Percentiles rank a stretch among this genome's conserved stretches.
Evolutionary conservation across 2,113 vertebrate genomes (phyloP).

Genomic region (Platysternon megacephalum): DNA sequence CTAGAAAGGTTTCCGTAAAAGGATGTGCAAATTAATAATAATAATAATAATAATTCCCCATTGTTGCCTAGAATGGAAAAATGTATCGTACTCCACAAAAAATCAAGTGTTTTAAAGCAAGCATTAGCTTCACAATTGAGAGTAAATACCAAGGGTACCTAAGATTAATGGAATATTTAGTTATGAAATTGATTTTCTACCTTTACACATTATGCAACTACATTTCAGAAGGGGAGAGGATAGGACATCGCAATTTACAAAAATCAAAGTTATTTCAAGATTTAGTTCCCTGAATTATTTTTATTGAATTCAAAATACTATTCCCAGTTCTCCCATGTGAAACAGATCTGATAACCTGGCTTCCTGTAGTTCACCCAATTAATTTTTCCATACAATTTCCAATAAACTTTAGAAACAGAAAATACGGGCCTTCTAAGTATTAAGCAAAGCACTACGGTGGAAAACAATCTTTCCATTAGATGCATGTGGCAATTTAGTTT

Average conservation of each 20-base stretch:
- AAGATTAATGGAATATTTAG: background rate
- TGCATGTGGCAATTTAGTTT: background rate
- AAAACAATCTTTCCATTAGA: background rate
- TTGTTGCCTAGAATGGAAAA: background rate
- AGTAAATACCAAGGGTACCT: background rate
- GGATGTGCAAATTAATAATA: background rate
- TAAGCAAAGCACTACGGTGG: accelerated
- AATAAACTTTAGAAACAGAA: background rate
- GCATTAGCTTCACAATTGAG: accelerated
- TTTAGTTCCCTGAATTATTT: background rate
- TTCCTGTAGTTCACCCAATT: background rate
- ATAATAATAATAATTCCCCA: background rate
- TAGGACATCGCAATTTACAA: background rate
- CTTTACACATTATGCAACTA: background rate
- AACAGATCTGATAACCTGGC: background rate
- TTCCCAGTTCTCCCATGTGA: background rate
- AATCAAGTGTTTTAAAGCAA: background rate
- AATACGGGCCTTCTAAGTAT: background rate
- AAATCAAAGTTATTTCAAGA: background rate
- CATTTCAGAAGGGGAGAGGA: background rate
- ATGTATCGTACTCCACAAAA: background rate
- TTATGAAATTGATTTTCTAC: background rate
- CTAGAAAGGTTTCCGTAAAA: background rate
- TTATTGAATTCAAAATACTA: background rate
- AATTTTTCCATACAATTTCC: background rate